Base-by-base conservation (phyloP, 1,140 invertebrate species). In the Drusus annulatus region DNA sequence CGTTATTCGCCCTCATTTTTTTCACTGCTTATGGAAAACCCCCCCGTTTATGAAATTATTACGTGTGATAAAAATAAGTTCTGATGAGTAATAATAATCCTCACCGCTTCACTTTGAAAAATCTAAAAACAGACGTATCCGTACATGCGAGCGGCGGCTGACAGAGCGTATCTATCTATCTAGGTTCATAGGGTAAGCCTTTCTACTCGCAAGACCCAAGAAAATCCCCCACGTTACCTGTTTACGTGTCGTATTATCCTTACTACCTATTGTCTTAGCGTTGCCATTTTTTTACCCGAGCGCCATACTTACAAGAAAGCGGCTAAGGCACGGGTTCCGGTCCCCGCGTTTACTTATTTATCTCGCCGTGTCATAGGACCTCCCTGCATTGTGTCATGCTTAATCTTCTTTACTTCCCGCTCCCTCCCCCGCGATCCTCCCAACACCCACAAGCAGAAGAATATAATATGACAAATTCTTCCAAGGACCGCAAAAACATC, bases 351-450 rank as follows among this genome's bases (percentile, higher is more conserved):
- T 80, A 82, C 81, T 82, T 82, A 82, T 82, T 82, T 82, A 82
- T 82, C 81, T 76, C 77, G 62, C 36, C 54, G 80, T 81, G 80
- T 79, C 80, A 79, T 76, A 79, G 71, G 31, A 45, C 71, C 73
- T 79, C 78, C 78, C 76, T 77, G 78, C 81, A 79, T 77, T 82
- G 81, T 82, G 81, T 80, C 81, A 80, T 75, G 78, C 62, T 79
- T 80, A 80, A 82, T 82, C 81, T 81, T 81, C 80, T 56, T 73
- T 79, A 68, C 62, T 52, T 58, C 8, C 36, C 36, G 36, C 36
- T 45, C 36, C 36, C 36, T 45, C 36, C 10, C 36, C 10, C 36
- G 1, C 36, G 58, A 58, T 17, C 52, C 77, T 21, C n/a, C 78
- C 36, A 4, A 16, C 36, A 28, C 76, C 65, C 62, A 16, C 62